Evolutionary conservation across 1,140 invertebrate genomes (phyloP).

Genomic region (Dinothrombium tinctorium): DNA sequence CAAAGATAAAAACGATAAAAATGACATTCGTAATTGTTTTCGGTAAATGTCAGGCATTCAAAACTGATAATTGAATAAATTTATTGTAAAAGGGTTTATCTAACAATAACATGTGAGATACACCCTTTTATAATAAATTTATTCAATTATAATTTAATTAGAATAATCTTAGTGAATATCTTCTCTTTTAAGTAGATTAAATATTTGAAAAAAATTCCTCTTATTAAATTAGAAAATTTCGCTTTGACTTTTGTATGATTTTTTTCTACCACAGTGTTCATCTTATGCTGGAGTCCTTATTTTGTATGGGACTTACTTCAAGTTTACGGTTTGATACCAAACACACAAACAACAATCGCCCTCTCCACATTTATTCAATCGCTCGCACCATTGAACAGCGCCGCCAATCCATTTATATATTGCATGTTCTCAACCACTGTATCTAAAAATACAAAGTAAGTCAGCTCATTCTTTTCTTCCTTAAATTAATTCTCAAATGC

Average conservation of each 20-base stretch:
- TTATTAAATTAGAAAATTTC: neutral
- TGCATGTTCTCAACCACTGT: conserved; percentile 60
- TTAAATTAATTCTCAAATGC: too few relatives aligned
- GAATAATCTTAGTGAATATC: neutral
- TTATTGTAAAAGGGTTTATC: too few relatives aligned
- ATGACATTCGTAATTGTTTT: conserved; percentile 91
- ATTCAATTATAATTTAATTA: conserved; percentile 4
- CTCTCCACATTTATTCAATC: conserved; percentile 77
- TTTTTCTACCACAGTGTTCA: conserved; percentile 45
- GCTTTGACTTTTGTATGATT: neutral
- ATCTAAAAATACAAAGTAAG: too few relatives aligned
- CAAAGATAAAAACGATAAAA: conserved; percentile 88
- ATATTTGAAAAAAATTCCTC: neutral
- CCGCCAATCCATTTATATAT: conserved; percentile 83
- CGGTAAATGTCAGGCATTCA: too few relatives aligned
- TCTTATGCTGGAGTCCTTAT: conserved; percentile 85
- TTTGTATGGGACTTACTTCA: conserved; percentile 77
- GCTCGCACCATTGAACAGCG: conserved; percentile 69
- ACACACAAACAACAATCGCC: conserved; percentile 50
- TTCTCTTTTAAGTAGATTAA: neutral
- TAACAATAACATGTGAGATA: too few relatives aligned
- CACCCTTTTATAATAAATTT: too few relatives aligned
- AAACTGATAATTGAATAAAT: too few relatives aligned
- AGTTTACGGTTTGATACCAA: conserved; percentile 59
- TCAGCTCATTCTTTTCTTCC: too few relatives aligned